Evolutionary conservation across 2,797 vertebrate genomes (phyloP).

Genomic region (Leuciscus waleckii): DNA sequence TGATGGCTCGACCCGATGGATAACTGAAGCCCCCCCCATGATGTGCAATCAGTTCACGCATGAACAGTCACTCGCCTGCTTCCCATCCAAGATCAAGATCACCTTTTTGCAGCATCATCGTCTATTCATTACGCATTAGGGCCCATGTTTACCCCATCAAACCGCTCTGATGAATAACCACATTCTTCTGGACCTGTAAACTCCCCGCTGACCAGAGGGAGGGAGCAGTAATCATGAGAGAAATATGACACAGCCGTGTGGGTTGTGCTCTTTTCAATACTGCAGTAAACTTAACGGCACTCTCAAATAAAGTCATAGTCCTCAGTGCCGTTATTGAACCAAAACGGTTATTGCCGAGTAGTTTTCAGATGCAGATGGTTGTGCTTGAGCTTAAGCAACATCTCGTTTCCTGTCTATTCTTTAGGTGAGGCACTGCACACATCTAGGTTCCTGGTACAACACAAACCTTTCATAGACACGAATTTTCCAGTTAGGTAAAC

Average conservation of each 20-base stretch:
- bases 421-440: conserved; percentile 26
- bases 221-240: conserved; percentile 45
- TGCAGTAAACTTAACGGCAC: conserved; percentile 29
- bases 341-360: background rate
- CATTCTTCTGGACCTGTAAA: conserved; percentile 44
- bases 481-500: conserved; percentile 19
- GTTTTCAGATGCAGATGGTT: conserved; percentile 3
- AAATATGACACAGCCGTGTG: conserved; percentile 49
- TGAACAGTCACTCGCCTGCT: conserved; percentile 2
- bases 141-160: conserved; percentile 38
- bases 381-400: conserved; percentile 10
- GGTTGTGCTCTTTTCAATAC: conserved; percentile 10
- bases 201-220: conserved; percentile 44
- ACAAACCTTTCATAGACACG: conserved; percentile 13
- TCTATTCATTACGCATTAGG: conserved; percentile 49
- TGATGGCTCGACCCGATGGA: conserved; percentile 14
- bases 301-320: background rate
- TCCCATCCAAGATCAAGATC: conserved; percentile 11
- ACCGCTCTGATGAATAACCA: conserved; percentile 31
- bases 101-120: conserved; percentile 36
- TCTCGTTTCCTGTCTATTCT: conserved; percentile 55
- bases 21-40: conserved; percentile 8
- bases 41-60: conserved; percentile 29
- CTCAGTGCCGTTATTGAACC: background rate
- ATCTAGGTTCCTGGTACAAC: background rate